phyloP scores from a whole-genome alignment of 2,888 invertebrate species.

The Pemphredon lugubris region DNA sequence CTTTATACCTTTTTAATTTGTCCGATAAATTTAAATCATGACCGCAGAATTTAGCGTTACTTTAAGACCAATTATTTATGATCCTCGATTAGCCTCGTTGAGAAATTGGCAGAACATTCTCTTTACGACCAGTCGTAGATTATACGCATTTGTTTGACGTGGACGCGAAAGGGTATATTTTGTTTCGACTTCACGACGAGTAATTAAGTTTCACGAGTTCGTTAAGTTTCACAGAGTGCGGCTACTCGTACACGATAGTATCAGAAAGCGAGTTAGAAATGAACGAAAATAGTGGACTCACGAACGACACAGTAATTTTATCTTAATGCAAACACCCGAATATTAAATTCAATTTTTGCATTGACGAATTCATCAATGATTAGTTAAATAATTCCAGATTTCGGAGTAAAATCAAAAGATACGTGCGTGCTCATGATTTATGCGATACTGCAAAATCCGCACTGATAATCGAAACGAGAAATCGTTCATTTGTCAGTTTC shows the following conservation, averaged over 20 bases:
- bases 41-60: too few species aligned
- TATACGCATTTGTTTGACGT: not conserved
- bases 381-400: too few species aligned
- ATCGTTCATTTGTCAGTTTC: too few species aligned
- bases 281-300: conserved; percentile 25
- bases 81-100: not conserved
- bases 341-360: too few species aligned
- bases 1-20: too few species aligned
- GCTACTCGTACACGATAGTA: not conserved
- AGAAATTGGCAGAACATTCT: too few species aligned
- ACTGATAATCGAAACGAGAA: too few species aligned
- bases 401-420: too few species aligned
- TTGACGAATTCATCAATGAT: too few species aligned
- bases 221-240: not conserved
- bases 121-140: not conserved
- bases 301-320: conserved; percentile 13
- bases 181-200: not conserved
- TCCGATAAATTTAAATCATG: too few species aligned
- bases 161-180: not conserved
- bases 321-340: not conserved
- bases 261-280: conserved; percentile 12
- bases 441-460: too few species aligned
- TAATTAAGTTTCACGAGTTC: not conserved
- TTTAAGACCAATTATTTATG: not conserved
- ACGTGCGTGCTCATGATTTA: too few species aligned